Conservation (phyloP, 2,797 vertebrate species). For the Pogoniulus pusillus region DNA sequence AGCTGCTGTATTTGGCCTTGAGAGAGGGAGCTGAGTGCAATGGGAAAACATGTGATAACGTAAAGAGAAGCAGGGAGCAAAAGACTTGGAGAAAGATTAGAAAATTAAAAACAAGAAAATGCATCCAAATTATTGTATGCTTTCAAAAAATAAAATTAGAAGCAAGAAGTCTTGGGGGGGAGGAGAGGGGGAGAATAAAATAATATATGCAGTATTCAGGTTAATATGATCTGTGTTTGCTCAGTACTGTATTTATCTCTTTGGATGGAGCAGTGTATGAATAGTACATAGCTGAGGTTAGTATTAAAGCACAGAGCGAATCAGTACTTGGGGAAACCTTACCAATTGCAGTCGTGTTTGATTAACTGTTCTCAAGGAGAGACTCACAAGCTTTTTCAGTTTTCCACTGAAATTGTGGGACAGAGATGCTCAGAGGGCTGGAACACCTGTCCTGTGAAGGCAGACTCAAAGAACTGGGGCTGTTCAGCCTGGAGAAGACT, state of each 20-base stretch:
- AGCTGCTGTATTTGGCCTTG: background rate
- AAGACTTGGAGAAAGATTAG: background rate
- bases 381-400: background rate
- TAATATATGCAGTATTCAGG: background rate
- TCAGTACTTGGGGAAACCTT: background rate
- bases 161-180: background rate
- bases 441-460: too few relatives aligned
- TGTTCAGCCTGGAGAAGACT: too few relatives aligned
- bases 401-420: background rate
- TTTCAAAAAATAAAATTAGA: background rate
- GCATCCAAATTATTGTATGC: background rate
- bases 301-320: background rate
- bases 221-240: background rate
- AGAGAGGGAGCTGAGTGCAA: background rate
- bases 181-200: fast-evolving
- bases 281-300: background rate
- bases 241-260: background rate
- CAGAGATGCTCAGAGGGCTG: too few relatives aligned
- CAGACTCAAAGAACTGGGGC: too few relatives aligned
- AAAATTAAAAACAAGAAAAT: background rate
- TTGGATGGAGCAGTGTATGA: background rate
- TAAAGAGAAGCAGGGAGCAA: background rate
- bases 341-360: background rate
- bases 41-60: background rate
- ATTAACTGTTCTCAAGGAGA: background rate